Evolutionary conservation across 2,888 invertebrate genomes (phyloP), one percentile per base, ranked within the genome.

Genomic region (Megamerina dolium): DNA sequence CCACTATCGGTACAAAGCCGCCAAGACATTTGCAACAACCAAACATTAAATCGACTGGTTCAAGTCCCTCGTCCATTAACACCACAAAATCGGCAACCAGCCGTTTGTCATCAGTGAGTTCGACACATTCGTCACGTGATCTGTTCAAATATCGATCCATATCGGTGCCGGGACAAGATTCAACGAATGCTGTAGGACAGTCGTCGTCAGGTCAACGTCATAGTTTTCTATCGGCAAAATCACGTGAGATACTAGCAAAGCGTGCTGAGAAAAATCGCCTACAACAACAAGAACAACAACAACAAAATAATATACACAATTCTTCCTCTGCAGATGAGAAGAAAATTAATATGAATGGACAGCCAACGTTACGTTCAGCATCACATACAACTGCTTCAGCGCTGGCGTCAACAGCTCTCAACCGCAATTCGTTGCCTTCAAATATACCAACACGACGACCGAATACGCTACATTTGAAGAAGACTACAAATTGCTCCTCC

Each of bases 201-300:
- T 32, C 31, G 14, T 46, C 48, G 6, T 41, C 54, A 3, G 59
- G 58, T 14, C 52, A 50, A 18, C 63, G 65, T 4, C 68, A 63
- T 34, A 72, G 72, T 54, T 72, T 72, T 36, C 54, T 72, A 1
- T 70, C 69, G 1, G 70, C 72, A 32, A 72, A 70, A 46, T 72
- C 72, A 2, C 61, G 70, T 13, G 71, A 72, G 48, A 72, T 72
- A 34, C 56, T 72, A 10, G 71, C 72, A 26, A 59, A 63, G 17
- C 64, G 70, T 2, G 70, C 72, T 5, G 70, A 66, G 45, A 66
- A 68, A 42, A 64, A 64, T 47, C 64, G 65, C 48, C 57, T 60
- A 13, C 63, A 61, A 29, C 54, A 54, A 21, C 46, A 52, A 37
- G 56, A 57, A 9, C 58, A 56, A n/a, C 42, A 45, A 29, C 57